Conservation (phyloP, 2,797 vertebrate genomes). For the Novumbra hubbsi region DNA sequence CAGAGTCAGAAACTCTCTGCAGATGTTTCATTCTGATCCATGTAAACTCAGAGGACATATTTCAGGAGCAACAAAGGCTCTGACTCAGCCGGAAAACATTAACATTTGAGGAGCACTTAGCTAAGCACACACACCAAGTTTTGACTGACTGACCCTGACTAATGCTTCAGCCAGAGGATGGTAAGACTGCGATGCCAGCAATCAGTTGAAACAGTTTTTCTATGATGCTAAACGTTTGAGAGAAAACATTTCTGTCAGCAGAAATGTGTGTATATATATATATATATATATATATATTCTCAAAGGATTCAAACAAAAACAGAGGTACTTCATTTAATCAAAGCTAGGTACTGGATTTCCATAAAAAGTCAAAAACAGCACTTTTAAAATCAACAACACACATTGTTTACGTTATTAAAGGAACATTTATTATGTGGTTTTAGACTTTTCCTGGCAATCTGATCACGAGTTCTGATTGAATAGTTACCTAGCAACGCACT, state of each 20-base stretch:
- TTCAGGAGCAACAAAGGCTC: constrained; percentile 36
- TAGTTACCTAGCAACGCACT: constrained; percentile 39
- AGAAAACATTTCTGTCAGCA: constrained; percentile 37
- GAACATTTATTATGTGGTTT: not conserved
- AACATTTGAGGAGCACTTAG: constrained; percentile 52
- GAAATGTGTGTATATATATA: constrained; percentile 15
- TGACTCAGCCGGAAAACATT: not conserved
- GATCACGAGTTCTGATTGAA: constrained; percentile 2
- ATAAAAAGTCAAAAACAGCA: not conserved
- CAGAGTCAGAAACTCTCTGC: constrained; percentile 43
- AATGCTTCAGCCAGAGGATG: constrained; percentile 34
- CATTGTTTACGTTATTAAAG: not conserved
- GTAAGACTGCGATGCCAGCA: constrained; percentile 33
- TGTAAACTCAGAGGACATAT: constrained; percentile 47
- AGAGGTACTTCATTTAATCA: not conserved
- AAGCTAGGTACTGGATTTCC: not conserved
- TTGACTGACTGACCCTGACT: constrained; percentile 21
- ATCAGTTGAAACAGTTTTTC: constrained; percentile 41
- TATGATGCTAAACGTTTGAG: constrained; percentile 42
- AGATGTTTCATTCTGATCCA: constrained; percentile 44
- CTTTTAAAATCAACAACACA: not conserved
- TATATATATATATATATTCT: constrained; percentile 52
- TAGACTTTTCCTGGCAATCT: not conserved
- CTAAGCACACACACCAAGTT: constrained; percentile 45
- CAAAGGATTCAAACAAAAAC: constrained; percentile 40